Evolutionary conservation across 2,113 vertebrate species (phyloP), one percentile per base, ranked within the genome.

Genomic region (Oreochromis tanganicae): DNA sequence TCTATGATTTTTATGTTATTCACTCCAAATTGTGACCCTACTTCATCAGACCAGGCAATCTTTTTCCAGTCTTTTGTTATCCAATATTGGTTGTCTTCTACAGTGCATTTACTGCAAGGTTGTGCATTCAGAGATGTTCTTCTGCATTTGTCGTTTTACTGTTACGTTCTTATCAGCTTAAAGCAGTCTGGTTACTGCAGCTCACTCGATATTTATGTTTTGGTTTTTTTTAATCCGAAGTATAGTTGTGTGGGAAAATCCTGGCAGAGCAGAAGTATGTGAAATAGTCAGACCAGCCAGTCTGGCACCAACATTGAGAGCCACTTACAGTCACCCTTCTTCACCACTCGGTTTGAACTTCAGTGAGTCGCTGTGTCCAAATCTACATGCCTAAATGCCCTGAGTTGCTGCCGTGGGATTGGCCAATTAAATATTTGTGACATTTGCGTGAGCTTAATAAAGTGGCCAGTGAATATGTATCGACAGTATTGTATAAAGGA

Each of bases 161-260:
- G 21, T 73, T 73, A 16, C 4, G 7, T 73, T 27, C 38, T 27
- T 73, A 73, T 27, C 68, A 46, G 8, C 21, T 73, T 46, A 46
- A 27, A 27, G 21, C 13, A 46, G 38, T 73, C 8, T 27, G 21
- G 3, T 46, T 16, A 73, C 14, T 73, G 41, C 71, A 29, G 24
- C 43, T 75, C 24, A 75, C 24, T 75, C 5, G 1, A 19, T 48
- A 75, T 50, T 29, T 38, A 66, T 66, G 34, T 66, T n/a, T n/a
- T n/a, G n/a, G n/a, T n/a, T n/a, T 0, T 19, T 48, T 16, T 19
- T 16, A 48, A 75, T 48, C 24, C 3, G 0, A 75, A 29, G 24
- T 27, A 29, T 29, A 48, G 24, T 29, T 75, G 43, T 75, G 24
- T 75, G 41, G 41, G 68, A 75, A 75, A 75, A 75, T 75, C 71